Evolutionary conservation across 2,113 vertebrate genomes (phyloP).

Genomic region (Setophaga kirtlandii): DNA sequence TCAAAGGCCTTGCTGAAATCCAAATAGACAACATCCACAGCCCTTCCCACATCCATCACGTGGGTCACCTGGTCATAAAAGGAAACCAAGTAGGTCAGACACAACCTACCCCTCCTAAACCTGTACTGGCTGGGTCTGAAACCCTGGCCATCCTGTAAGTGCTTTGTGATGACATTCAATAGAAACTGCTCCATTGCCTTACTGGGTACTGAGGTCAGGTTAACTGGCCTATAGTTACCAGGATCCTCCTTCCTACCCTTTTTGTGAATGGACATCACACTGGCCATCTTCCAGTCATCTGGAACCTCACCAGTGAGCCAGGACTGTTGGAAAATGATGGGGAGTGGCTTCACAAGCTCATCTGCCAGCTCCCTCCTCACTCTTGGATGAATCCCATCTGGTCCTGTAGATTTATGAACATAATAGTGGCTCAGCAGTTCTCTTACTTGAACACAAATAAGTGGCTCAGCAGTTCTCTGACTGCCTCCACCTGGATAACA

Average conservation of each 20-base stretch:
- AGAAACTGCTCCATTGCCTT: not conserved
- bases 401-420: not conserved
- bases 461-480: not conserved
- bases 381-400: not conserved
- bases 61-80: not conserved
- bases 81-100: not conserved
- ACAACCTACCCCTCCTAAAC: not conserved
- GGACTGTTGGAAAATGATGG: not conserved
- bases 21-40: not conserved
- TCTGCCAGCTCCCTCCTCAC: not conserved
- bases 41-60: not conserved
- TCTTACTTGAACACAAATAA: not conserved
- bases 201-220: rapidly evolving
- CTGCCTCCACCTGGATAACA: not conserved
- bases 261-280: rapidly evolving
- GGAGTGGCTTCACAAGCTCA: rapidly evolving
- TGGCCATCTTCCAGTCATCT: not conserved
- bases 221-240: not conserved
- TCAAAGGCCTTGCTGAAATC: not conserved
- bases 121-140: not conserved
- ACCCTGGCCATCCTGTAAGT: not conserved
- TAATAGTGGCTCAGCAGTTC: not conserved
- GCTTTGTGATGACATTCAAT: rapidly evolving
- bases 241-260: not conserved
- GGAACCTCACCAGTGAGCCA: not conserved